Evolutionary conservation across 2,113 vertebrate genomes (phyloP).

Genomic region (Tachysurus fulvidraco): DNA sequence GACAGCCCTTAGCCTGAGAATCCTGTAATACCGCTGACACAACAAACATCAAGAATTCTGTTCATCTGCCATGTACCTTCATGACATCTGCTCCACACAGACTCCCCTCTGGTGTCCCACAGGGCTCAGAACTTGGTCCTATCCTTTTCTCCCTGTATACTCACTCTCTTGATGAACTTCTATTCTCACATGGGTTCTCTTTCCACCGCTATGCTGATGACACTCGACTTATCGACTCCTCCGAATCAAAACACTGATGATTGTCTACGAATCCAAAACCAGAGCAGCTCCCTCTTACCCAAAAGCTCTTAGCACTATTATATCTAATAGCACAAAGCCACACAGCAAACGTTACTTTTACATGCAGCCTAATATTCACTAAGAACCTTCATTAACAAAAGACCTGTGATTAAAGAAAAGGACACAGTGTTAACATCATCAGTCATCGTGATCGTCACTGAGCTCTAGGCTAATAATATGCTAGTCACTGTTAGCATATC

Average conservation of each 20-base stretch:
- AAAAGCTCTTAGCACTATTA: too few relatives aligned
- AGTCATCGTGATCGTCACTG: background rate
- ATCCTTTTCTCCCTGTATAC: too few relatives aligned
- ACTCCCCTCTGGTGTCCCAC: too few relatives aligned
- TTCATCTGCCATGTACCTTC: background rate
- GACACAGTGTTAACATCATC: background rate
- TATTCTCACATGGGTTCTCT: too few relatives aligned
- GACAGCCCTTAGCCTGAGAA: background rate
- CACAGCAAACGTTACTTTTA: background rate
- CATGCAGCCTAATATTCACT: background rate
- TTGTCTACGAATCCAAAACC: too few relatives aligned
- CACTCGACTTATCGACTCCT: too few relatives aligned
- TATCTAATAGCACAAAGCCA: background rate
- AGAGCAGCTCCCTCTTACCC: too few relatives aligned
- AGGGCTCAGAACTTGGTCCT: too few relatives aligned
- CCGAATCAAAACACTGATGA: too few relatives aligned
- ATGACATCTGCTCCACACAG: too few relatives aligned
- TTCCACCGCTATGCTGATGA: too few relatives aligned
- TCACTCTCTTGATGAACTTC: too few relatives aligned
- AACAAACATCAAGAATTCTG: background rate
- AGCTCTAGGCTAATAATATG: background rate
- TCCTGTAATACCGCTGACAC: background rate
- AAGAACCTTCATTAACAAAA: background rate
- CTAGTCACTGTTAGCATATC: background rate
- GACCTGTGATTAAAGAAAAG: background rate